A percentile compares a stretch with the other conserved stretches of the same genome.
Evolutionary conservation across 1,140 invertebrate genomes (phyloP).

Genomic region (Thaumetopoea pityocampa): DNA sequence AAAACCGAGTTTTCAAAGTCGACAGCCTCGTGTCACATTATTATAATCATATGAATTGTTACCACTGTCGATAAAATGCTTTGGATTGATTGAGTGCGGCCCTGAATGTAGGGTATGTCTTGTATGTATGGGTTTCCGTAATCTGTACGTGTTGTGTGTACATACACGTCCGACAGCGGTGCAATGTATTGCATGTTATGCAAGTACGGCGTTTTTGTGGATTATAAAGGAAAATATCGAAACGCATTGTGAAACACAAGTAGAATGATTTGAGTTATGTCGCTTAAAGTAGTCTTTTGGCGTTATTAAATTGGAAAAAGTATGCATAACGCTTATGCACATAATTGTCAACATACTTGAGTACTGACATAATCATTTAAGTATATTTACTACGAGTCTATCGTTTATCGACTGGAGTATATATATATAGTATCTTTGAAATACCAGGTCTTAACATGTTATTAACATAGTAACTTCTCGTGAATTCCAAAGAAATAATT

Average conservation of each 20-base stretch:
- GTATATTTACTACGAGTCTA: slow-evolving; percentile 31
- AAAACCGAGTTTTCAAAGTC: too few species aligned
- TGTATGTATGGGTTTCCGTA: slow-evolving; percentile 30
- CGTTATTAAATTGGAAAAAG: slow-evolving; percentile 24
- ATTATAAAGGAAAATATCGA: slow-evolving; percentile 24
- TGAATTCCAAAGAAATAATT: too few species aligned
- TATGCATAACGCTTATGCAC: slow-evolving; percentile 37
- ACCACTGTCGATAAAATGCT: slow-evolving; percentile 31
- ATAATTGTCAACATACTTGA: slow-evolving; percentile 23
- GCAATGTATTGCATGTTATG: slow-evolving; percentile 57
- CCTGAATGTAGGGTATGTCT: slow-evolving; percentile 16
- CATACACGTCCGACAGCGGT: slow-evolving; percentile 29
- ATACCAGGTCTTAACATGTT: too few species aligned
- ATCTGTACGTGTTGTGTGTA: slow-evolving; percentile 36
- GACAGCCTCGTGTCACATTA: slow-evolving; percentile 34
- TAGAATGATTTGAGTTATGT: slow-evolving; percentile 29
- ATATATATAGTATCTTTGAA: slow-evolving; percentile 5
- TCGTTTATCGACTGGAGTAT: slow-evolving; percentile 23
- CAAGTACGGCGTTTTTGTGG: slow-evolving; percentile 36
- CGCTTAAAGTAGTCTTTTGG: slow-evolving; percentile 41
- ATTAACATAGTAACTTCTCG: too few species aligned
- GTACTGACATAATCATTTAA: slow-evolving; percentile 20
- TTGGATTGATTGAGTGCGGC: slow-evolving; percentile 16
- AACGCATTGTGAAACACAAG: slow-evolving; percentile 24
- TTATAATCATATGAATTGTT: slow-evolving; percentile 7